These are phyloP conservation scores for Pteropus alecto DNA, from an alignment of 2,113 vertebrate species.

Conservation along the genomic window DNA sequence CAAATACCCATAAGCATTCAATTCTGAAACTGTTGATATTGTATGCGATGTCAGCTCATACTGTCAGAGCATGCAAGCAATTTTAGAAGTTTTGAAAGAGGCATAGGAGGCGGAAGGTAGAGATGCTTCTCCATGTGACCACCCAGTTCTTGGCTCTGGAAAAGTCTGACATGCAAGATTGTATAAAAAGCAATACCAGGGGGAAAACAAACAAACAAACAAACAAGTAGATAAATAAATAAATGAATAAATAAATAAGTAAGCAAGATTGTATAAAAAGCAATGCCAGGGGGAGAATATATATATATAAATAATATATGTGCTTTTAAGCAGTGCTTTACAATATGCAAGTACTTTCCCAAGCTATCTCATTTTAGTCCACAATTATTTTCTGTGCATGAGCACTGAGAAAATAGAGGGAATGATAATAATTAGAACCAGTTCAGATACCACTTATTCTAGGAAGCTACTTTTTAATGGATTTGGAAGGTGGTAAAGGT, in stretches of 20 bases:
- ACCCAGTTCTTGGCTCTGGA: constrained; percentile 1
- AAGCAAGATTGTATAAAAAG: no score
- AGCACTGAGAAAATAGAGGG: background rate
- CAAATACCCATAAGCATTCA: background rate
- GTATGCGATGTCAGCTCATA: background rate
- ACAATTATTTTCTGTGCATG: background rate
- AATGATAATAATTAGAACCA: background rate
- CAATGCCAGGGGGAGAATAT: no score
- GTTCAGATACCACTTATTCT: background rate
- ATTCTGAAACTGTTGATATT: background rate
- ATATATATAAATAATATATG: no score
- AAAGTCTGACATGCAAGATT: background rate
- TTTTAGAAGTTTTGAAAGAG: constrained; percentile 1
- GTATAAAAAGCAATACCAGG: background rate
- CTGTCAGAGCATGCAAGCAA: background rate
- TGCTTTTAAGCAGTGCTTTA: background rate
- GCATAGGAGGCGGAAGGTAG: background rate
- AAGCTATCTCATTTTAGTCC: background rate
- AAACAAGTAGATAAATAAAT: no score
- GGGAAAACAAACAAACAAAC: no score
- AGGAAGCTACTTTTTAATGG: background rate
- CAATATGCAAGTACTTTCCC: background rate
- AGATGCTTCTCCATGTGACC: background rate
- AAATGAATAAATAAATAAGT: no score
- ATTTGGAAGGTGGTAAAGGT: background rate